A percentile compares a stretch with the other conserved stretches of the same genome.
Evolutionary conservation across 2,113 vertebrate genomes (phyloP).

Genomic region (Perca flavescens): DNA sequence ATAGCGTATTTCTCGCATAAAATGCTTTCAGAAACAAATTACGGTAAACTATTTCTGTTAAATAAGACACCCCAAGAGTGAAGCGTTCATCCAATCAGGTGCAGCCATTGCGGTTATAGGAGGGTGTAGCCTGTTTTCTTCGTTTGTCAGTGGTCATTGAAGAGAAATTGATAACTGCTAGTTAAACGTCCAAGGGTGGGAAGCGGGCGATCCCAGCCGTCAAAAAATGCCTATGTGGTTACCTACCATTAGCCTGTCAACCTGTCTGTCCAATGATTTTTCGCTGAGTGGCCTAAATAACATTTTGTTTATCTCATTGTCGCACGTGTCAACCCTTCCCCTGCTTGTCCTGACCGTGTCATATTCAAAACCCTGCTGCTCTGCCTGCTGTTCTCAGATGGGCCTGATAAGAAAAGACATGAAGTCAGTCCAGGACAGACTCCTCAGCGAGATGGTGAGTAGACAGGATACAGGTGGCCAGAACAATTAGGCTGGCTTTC

Average conservation of each 20-base stretch:
- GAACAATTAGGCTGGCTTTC: neutral
- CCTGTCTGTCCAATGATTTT: conserved; percentile 1
- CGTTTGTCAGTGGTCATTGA: too few relatives aligned
- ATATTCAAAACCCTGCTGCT: conserved; percentile 24
- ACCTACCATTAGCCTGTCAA: neutral
- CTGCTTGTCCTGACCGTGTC: conserved; percentile 18
- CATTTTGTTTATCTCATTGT: conserved; percentile 42
- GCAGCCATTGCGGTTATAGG: too few relatives aligned
- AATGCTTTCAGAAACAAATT: too few relatives aligned
- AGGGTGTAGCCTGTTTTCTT: too few relatives aligned
- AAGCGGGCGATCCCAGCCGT: too few relatives aligned
- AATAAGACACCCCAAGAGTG: too few relatives aligned
- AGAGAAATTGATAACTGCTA: too few relatives aligned
- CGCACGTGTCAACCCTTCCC: conserved; percentile 15
- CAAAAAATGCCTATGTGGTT: too few relatives aligned
- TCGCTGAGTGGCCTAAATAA: conserved; percentile 16
- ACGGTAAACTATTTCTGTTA: too few relatives aligned
- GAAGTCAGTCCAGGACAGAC: conserved; percentile 82
- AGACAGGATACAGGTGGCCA: neutral
- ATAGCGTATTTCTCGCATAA: too few relatives aligned
- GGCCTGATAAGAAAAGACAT: conserved; percentile 82
- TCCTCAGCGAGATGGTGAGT: conserved; percentile 85
- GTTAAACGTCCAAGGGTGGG: too few relatives aligned
- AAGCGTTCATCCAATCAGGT: too few relatives aligned
- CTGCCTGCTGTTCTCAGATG: conserved; percentile 80